These are phyloP conservation scores for Agrotis exclamationis DNA, from an alignment of 2,888 invertebrate genomes.

Conservation along the genomic window DNA sequence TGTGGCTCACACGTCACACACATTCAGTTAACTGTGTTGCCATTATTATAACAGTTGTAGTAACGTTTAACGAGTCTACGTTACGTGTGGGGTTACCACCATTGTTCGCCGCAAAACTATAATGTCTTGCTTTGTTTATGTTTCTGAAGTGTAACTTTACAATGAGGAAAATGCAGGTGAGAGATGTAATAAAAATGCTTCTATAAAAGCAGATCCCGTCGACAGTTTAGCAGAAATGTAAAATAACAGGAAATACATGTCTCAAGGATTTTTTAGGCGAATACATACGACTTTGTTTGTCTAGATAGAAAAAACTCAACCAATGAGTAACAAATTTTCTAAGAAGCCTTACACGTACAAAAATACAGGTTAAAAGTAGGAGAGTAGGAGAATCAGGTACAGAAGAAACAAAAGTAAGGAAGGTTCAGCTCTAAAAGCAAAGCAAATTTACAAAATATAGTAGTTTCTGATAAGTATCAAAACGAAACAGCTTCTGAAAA, in stretches of 20 bases:
- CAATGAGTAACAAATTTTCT: neutral
- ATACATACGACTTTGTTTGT: conserved; percentile 3
- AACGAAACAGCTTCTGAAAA: neutral
- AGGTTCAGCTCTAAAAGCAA: neutral
- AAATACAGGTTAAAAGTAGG: neutral
- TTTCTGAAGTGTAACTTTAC: conserved; percentile 37
- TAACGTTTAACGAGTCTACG: conserved; percentile 35
- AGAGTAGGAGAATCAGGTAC: neutral
- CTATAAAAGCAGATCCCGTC: conserved; percentile 7
- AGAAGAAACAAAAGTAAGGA: neutral
- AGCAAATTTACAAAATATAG: too few relatives aligned
- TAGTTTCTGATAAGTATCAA: too few relatives aligned
- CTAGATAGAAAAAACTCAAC: neutral
- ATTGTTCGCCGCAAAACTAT: conserved; percentile 52
- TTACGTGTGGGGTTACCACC: conserved; percentile 40
- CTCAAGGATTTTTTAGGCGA: conserved; percentile 7
- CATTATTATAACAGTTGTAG: conserved; percentile 57
- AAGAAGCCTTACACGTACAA: conserved; percentile 1
- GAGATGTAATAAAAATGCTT: conserved; percentile 22
- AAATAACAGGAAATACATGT: conserved; percentile 26
- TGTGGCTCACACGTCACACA: conserved; percentile 10
- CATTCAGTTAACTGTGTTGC: conserved; percentile 38
- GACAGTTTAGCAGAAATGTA: conserved; percentile 16
- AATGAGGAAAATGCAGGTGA: conserved; percentile 41
- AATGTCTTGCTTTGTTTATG: conserved; percentile 40